Evolutionary conservation across 2,113 vertebrate species (phyloP).

Genomic region (Puffinus mauretanicus): DNA sequence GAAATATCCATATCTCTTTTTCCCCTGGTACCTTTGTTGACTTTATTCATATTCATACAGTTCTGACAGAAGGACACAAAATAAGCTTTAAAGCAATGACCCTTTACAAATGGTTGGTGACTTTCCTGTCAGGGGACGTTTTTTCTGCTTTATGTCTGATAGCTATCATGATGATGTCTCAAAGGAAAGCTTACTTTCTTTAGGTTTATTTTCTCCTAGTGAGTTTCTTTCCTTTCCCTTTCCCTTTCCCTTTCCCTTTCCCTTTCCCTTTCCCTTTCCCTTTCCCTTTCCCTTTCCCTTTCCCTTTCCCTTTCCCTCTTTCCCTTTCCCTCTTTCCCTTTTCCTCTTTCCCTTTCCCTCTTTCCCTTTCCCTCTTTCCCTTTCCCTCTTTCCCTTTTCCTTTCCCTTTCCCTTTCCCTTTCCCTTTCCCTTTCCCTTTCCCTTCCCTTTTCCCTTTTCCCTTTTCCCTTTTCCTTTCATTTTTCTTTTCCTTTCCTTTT

Average conservation of each 20-base stretch:
- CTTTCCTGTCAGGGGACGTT: not conserved
- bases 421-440: rapidly evolving
- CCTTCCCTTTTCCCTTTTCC: rapidly evolving
- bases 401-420: too few relatives aligned
- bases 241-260: too few relatives aligned
- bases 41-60: not conserved
- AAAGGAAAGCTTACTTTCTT: not conserved
- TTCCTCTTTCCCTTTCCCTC: not conserved
- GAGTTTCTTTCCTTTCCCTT: not conserved
- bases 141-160: not conserved
- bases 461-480: too few relatives aligned
- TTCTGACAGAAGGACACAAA: not conserved
- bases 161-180: not conserved
- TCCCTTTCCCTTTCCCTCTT: not conserved
- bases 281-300: not conserved
- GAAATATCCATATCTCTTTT: not conserved
- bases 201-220: not conserved
- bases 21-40: not conserved
- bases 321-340: too few relatives aligned
- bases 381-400: too few relatives aligned
- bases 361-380: too few relatives aligned
- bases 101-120: not conserved
- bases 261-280: too few relatives aligned
- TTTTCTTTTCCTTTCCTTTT: too few relatives aligned
- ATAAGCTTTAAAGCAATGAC: not conserved